Percentiles rank a stretch among this genome's conserved stretches.
These are phyloP conservation scores for Vanacampus margaritifer DNA, from an alignment of 2,113 vertebrate species.

Conservation along the genomic window DNA sequence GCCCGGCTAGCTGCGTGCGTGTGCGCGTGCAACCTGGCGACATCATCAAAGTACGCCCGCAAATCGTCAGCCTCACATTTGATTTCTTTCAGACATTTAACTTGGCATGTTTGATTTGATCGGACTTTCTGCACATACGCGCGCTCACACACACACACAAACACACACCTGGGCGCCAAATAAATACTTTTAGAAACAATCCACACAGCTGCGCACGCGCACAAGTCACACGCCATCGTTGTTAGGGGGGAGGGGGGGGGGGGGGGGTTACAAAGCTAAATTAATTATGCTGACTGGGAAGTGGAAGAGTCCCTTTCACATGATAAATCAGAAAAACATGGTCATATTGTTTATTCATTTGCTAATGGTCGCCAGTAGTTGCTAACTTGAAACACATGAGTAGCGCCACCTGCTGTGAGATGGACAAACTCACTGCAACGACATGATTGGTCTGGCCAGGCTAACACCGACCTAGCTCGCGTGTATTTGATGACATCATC, in stretches of 20 bases:
- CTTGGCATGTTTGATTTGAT: slow-evolving; percentile 47
- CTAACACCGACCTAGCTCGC: too few relatives aligned
- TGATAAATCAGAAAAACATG: too few relatives aligned
- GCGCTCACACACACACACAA: slow-evolving; percentile 61
- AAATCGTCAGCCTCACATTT: neutral
- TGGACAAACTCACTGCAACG: too few relatives aligned
- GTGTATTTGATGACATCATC: too few relatives aligned
- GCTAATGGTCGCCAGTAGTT: too few relatives aligned
- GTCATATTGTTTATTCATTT: too few relatives aligned
- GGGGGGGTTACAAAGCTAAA: slow-evolving; percentile 8
- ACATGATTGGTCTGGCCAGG: too few relatives aligned
- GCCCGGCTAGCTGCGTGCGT: slow-evolving; percentile 21
- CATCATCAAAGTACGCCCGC: neutral
- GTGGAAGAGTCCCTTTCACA: neutral
- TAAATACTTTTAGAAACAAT: slow-evolving; percentile 75
- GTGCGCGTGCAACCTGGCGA: neutral
- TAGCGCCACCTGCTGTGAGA: too few relatives aligned
- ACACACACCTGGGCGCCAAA: slow-evolving; percentile 80
- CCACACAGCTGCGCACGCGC: slow-evolving; percentile 57
- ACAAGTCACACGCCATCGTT: neutral
- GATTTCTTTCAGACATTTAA: slow-evolving; percentile 61
- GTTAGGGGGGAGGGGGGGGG: slow-evolving; percentile 10
- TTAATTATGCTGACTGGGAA: neutral
- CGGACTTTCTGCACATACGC: slow-evolving; percentile 57
- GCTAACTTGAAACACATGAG: too few relatives aligned